Evolutionary conservation across 1,140 invertebrate genomes (phyloP), one percentile per base, ranked within the genome.

Genomic region (Hypsibius dujardini): DNA sequence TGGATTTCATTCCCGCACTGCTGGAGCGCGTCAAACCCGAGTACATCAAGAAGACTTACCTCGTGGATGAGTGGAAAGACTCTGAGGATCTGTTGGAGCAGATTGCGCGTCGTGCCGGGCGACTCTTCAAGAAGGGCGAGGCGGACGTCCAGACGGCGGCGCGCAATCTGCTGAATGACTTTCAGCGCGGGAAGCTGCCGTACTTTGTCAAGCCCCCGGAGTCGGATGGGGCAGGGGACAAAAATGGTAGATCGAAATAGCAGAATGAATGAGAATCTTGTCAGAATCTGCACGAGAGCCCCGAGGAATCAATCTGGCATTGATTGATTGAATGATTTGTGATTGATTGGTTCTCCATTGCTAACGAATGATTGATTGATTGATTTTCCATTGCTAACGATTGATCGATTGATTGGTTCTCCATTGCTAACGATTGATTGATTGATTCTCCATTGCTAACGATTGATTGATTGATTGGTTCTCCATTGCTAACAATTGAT

Each of bases 81-180:
- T 84, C 78, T 77, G 86, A 87, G 62, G 90, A 98, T 76, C 98
- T 99, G 79, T 80, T 99, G 62, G 91, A 95, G 77, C 88, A 95
- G 79, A 77, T 97, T 71, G 92, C 94, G 0, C 82, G 83, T 69
- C 85, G 87, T 75, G 86, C 83, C 46, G 95, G 96, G 12, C 95
- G 92, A 81, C 80, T 99, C 59, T 79, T 96, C 1, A 98, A 82
- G 79, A 92, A 92, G 75, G 95, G 93, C 46, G 93, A 98, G 79
- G 91, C 95, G 12, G 93, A 98, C 81, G 82, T 95, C 12, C 81
- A 83, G 69, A 87, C 88, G 69, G 87, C 90, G 15, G 87, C 96
- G 0, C 90, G 89, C 79, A 96, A 96, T 88, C 86, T 99, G 1
- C 81, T 99, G 0, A 99, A 98, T 83, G 96, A 99, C 79, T 99